Evolutionary conservation across 53 echinoderm and acorn worm species (phyloP).

Genomic region (Glandiceps talaboti): DNA sequence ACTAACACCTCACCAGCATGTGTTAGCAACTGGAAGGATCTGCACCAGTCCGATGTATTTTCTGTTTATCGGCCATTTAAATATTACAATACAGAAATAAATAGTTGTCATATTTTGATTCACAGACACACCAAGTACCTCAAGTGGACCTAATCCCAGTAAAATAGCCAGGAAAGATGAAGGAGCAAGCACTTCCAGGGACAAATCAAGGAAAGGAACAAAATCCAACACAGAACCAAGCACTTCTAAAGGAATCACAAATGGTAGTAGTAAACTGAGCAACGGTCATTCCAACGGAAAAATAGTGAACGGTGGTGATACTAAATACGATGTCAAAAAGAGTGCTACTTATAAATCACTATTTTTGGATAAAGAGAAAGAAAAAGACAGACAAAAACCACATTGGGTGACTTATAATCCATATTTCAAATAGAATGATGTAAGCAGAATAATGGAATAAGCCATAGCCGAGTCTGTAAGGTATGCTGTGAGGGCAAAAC

Average conservation of each 20-base stretch:
- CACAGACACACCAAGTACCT: constrained; percentile 3
- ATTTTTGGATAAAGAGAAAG: constrained; percentile 48
- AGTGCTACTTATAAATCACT: constrained; percentile 77
- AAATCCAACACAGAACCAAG: constrained; percentile 3
- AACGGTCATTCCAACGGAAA: background rate
- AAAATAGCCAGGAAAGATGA: background rate
- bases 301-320: constrained; percentile 6
- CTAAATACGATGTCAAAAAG: constrained; percentile 55
- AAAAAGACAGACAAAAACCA: constrained; percentile 24
- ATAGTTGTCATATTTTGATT: too few relatives aligned
- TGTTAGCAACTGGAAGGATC: too few relatives aligned
- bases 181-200: constrained; percentile 19
- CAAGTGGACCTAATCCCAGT: background rate
- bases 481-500: too few relatives aligned
- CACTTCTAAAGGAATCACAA: constrained; percentile 1
- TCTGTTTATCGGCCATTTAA: too few relatives aligned
- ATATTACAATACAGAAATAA: too few relatives aligned
- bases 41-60: too few relatives aligned
- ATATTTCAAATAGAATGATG: constrained; percentile 30
- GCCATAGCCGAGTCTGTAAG: too few relatives aligned
- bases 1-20: too few relatives aligned
- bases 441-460: too few relatives aligned
- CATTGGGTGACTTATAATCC: constrained; percentile 96
- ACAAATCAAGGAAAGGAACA: constrained; percentile 9
- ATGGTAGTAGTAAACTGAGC: constrained; percentile 8